Evolutionary conservation across 2,113 vertebrate genomes (phyloP), one percentile per base, ranked within the genome.

Genomic region (Pseudois nayaur): DNA sequence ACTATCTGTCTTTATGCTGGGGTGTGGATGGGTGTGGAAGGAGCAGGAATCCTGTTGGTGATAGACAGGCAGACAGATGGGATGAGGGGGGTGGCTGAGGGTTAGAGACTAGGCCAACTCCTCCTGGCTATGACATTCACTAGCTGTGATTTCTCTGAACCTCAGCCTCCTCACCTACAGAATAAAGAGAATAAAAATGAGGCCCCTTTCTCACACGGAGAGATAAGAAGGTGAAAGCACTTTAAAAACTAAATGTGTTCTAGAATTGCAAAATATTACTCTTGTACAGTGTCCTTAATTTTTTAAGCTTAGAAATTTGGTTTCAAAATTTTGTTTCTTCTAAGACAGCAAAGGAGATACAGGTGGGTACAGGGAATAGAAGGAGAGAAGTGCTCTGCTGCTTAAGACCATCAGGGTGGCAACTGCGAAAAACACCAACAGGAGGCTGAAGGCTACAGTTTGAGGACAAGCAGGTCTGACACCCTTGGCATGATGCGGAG

Each of bases 1-100:
- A 81, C 92, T 97, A 97, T 97, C 98, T 92, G 85, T 82, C 57
- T 87, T 94, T 92, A 50, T 79, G 57, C 85, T 93, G 76, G 82
- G 31, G 50, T 62, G 55, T 76, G 17, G 55, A 60, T 78, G 96
- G 96, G 96, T 93, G 85, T 97, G 92, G 94, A 79, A 96, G 88
- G 90, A 82, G 40, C 85, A 33, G 45, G 36, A 92, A 27, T 29
- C 45, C 36, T 95, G 97, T 54, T 67, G 27, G 43, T 93, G 54
- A 95, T 88, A 97, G 92, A 62, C 71, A 89, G 76, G 52, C 31
- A 90, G 89, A 74, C 48, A 78, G 57, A 94, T 59, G 81, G 40
- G 33, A 45, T 60, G 9, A 89, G 27, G 50, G 19, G 19, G 29
- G 29, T 59, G 33, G 60, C 54, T n/a, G 33, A 87, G 84, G 40